These are phyloP conservation scores for Falcaria lacertinaria DNA, from an alignment of 2,888 invertebrate genomes.

Conservation along the genomic window DNA sequence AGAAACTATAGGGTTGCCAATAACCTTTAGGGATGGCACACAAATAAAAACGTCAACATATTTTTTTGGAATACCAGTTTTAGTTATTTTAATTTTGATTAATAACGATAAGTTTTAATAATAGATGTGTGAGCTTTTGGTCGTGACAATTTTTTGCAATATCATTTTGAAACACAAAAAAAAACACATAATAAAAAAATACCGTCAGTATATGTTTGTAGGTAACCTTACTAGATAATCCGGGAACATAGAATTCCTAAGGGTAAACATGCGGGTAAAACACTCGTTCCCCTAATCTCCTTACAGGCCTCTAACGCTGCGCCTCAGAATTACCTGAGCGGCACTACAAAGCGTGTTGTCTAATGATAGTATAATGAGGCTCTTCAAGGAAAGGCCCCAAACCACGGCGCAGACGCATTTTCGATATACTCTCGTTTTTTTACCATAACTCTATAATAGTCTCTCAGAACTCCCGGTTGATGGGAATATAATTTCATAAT, in stretches of 20 bases:
- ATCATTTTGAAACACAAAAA: too few relatives aligned
- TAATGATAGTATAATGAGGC: conserved; percentile 35
- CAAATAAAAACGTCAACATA: too few relatives aligned
- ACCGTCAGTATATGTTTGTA: too few relatives aligned
- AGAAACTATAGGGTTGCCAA: background rate
- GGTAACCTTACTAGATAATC: too few relatives aligned
- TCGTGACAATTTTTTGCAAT: too few relatives aligned
- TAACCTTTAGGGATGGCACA: too few relatives aligned
- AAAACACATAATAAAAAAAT: too few relatives aligned
- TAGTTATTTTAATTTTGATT: too few relatives aligned
- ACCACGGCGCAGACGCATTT: conserved; percentile 18
- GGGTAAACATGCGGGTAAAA: background rate
- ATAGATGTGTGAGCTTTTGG: too few relatives aligned
- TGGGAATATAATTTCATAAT: conserved; percentile 4
- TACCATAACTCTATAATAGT: conserved; percentile 2
- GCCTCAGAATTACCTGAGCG: background rate
- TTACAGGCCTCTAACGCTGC: background rate
- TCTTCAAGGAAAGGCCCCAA: conserved; percentile 20
- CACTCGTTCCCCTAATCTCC: background rate
- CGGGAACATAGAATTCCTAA: too few relatives aligned
- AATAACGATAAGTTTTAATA: too few relatives aligned
- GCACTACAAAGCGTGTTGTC: conserved; percentile 13
- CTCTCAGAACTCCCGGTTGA: conserved; percentile 14
- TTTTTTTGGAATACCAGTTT: too few relatives aligned
- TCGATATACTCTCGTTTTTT: conserved; percentile 16